Conservation (phyloP, 23 tunicate genomes). For the Trididemnum miniatum region DNA sequence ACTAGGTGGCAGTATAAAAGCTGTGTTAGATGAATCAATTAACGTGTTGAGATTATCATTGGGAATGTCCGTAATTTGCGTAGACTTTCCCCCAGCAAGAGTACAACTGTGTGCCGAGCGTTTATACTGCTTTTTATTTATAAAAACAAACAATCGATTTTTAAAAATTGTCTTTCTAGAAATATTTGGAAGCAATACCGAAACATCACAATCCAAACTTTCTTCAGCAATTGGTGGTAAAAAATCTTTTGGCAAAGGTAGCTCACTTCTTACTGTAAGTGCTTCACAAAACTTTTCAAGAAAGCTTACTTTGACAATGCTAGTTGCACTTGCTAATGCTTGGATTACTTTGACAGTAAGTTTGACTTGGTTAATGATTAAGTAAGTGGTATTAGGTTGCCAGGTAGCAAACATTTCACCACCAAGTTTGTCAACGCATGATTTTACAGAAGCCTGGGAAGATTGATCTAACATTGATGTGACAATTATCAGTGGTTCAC, state of each 20-base stretch:
- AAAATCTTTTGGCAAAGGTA: conserved; percentile 19
- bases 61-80: neutral
- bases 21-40: neutral
- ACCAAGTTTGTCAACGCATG: conserved; percentile 23
- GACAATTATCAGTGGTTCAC: conserved; percentile 19
- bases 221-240: conserved; percentile 61
- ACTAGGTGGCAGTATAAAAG: neutral
- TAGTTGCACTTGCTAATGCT: conserved; percentile 53
- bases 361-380: conserved; percentile 44
- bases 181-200: conserved; percentile 25
- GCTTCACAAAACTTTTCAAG: conserved; percentile 13
- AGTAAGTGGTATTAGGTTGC: conserved; percentile 45
- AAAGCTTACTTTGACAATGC: conserved; percentile 42
- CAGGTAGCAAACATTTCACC: conserved; percentile 43
- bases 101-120: conserved; percentile 23
- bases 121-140: conserved; percentile 48
- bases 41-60: neutral
- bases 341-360: conserved; percentile 58
- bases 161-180: conserved; percentile 34
- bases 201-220: conserved; percentile 29
- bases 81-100: conserved; percentile 38
- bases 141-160: conserved; percentile 51
- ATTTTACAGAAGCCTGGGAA: conserved; percentile 11
- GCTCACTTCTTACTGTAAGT: neutral
- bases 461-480: conserved; percentile 28